These are phyloP conservation scores for Dendrolimus pini DNA, from an alignment of 2,888 invertebrate species.

Conservation along the genomic window DNA sequence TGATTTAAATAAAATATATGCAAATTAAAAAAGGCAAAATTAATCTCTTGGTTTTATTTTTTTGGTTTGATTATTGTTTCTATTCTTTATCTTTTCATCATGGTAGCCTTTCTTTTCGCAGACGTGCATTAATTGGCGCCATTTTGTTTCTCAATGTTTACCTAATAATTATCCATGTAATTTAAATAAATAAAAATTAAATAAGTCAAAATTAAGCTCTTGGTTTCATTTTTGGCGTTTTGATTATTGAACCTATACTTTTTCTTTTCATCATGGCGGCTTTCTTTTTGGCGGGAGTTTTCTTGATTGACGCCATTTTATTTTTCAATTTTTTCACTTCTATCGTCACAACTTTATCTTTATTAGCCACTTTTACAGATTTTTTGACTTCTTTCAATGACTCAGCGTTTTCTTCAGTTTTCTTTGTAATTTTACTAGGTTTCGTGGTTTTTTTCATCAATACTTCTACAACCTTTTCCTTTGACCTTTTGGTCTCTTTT, in stretches of 20 bases:
- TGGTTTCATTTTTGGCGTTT: slow-evolving; percentile 63
- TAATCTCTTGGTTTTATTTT: too few species aligned
- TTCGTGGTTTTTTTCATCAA: slow-evolving; percentile 1
- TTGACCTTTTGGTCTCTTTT: slow-evolving; percentile 8
- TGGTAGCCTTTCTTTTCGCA: too few species aligned
- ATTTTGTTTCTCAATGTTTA: too few species aligned
- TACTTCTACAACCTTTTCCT: slow-evolving; percentile 6
- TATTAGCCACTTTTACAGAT: slow-evolving; percentile 12
- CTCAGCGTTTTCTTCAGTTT: slow-evolving; percentile 7
- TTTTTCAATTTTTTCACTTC: slow-evolving; percentile 9
- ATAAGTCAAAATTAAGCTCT: slow-evolving; percentile 2
- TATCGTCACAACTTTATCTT: slow-evolving; percentile 12
- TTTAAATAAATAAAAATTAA: not conserved
- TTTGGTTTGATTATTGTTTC: too few species aligned
- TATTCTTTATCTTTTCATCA: too few species aligned
- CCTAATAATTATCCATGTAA: too few species aligned
- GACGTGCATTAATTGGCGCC: too few species aligned
- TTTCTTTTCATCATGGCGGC: slow-evolving; percentile 43
- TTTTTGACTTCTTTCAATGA: slow-evolving; percentile 3
- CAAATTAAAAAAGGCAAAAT: too few species aligned
- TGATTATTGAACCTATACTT: slow-evolving; percentile 57
- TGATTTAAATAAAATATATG: too few species aligned
- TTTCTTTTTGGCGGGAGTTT: slow-evolving; percentile 42
- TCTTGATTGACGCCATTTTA: slow-evolving; percentile 1
- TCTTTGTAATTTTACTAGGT: not conserved